A percentile compares a stretch with the other conserved stretches of the same genome.
phyloP scores from a whole-genome alignment of 2,113 vertebrate genomes.

The Hippoglossus stenolepis region DNA sequence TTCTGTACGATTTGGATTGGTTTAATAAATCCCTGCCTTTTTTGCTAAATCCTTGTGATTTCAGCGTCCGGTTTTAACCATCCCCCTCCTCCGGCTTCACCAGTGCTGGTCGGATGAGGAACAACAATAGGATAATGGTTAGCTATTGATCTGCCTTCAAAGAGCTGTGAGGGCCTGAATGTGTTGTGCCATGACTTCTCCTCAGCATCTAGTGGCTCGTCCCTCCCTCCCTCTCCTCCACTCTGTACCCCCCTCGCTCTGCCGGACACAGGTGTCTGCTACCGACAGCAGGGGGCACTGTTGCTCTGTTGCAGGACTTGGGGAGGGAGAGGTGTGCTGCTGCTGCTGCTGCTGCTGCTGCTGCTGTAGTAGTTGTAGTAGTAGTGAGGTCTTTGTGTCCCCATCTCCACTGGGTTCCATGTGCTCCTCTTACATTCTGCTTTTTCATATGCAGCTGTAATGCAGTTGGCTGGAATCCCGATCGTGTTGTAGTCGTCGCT shows the following conservation, averaged over 20 bases:
- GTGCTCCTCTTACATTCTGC: slow-evolving; percentile 76
- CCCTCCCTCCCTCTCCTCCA: slow-evolving; percentile 57
- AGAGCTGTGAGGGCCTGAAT: slow-evolving; percentile 76
- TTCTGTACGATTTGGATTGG: slow-evolving; percentile 54
- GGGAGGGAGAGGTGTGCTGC: slow-evolving; percentile 55
- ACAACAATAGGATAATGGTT: slow-evolving; percentile 82
- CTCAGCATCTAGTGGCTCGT: slow-evolving; percentile 76
- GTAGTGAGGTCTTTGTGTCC: slow-evolving; percentile 75
- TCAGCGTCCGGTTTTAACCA: slow-evolving; percentile 60
- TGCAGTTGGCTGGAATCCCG: slow-evolving; percentile 74
- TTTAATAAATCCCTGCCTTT: slow-evolving; percentile 71
- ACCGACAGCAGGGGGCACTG: slow-evolving; percentile 78
- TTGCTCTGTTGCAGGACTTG: slow-evolving; percentile 57
- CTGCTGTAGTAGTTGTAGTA: slow-evolving; percentile 31
- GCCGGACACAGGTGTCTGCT: slow-evolving; percentile 53
- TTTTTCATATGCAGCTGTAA: slow-evolving; percentile 75
- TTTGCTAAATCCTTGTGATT: slow-evolving; percentile 68
- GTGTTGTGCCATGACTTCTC: slow-evolving; percentile 80
- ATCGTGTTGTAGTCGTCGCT: slow-evolving; percentile 75
- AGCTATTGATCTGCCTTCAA: slow-evolving; percentile 79
- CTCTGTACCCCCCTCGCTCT: slow-evolving; percentile 45
- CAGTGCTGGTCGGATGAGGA: slow-evolving; percentile 75
- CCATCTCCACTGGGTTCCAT: slow-evolving; percentile 72
- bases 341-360: slow-evolving; percentile 31
- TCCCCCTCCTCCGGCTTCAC: slow-evolving; percentile 69